Percentiles rank a stretch among this genome's conserved stretches.
Conservation (phyloP, 1,140 invertebrate genomes). For the Cyclina sinensis region DNA sequence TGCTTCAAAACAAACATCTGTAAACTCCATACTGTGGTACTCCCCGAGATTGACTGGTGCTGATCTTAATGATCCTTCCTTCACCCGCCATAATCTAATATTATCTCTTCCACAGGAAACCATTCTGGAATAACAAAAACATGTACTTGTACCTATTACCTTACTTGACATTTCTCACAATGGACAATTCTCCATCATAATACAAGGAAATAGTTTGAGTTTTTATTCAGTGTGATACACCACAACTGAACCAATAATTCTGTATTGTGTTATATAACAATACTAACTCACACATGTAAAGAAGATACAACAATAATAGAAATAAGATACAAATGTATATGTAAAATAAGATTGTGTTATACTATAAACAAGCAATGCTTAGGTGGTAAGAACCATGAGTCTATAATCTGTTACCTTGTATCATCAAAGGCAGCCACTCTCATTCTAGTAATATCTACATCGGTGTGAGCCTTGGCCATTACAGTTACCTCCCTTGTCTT, state of each 20-base stretch:
- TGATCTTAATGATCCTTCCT: conserved; percentile 84
- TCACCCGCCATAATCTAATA: conserved; percentile 85
- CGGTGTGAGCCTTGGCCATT: conserved; percentile 85
- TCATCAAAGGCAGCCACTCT: conserved; percentile 85
- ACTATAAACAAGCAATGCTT: not conserved
- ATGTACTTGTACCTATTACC: too few relatives aligned
- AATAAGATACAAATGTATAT: not conserved
- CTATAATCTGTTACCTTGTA: conserved; percentile 81
- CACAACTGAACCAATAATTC: too few relatives aligned
- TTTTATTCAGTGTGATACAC: too few relatives aligned
- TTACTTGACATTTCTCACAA: too few relatives aligned
- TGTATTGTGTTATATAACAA: too few relatives aligned
- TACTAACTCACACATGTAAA: too few relatives aligned
- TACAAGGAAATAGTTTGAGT: too few relatives aligned
- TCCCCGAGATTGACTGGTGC: conserved; percentile 85
- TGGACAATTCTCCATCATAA: too few relatives aligned
- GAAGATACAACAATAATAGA: too few relatives aligned
- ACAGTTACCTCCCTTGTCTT: conserved; percentile 82
- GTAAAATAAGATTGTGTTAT: not conserved
- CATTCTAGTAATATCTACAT: conserved; percentile 84
- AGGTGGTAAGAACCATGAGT: not conserved
- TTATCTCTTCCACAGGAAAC: conserved; percentile 86
- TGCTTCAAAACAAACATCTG: conserved; percentile 85
- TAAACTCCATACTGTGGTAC: conserved; percentile 85
- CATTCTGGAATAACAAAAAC: conserved; percentile 79